Evolutionary conservation across 1,140 invertebrate genomes (phyloP).

Genomic region (Hycleus cichorii): DNA sequence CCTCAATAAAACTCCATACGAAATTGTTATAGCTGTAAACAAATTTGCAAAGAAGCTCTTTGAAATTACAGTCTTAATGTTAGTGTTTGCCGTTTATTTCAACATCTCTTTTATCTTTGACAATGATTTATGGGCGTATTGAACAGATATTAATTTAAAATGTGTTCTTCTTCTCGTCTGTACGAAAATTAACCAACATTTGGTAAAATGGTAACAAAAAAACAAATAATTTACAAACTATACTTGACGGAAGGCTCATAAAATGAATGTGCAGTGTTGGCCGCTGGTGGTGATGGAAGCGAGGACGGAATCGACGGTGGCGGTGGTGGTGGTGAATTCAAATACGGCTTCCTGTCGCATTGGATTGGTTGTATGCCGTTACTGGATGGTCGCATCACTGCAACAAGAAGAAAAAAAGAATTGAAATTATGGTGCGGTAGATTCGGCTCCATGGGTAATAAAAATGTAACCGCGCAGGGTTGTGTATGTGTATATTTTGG

Average conservation of each 20-base stretch:
- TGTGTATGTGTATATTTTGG: slow-evolving; percentile 16
- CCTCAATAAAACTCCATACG: too few relatives aligned
- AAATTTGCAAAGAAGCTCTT: too few relatives aligned
- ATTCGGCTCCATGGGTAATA: not conserved
- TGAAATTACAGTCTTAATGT: too few relatives aligned
- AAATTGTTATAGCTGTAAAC: too few relatives aligned
- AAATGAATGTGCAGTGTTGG: slow-evolving; percentile 37
- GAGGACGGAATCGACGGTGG: slow-evolving; percentile 36
- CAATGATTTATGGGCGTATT: too few relatives aligned
- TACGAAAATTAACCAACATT: too few relatives aligned
- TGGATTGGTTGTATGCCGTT: slow-evolving; percentile 34
- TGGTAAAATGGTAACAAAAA: too few relatives aligned
- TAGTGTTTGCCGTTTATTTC: too few relatives aligned
- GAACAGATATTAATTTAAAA: too few relatives aligned
- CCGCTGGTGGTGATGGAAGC: slow-evolving; percentile 37
- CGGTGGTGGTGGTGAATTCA: slow-evolving; percentile 37
- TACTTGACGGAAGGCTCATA: slow-evolving; percentile 40
- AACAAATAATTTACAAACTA: slow-evolving; percentile 23
- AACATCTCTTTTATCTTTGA: too few relatives aligned
- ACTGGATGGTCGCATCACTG: slow-evolving; percentile 35
- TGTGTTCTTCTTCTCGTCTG: too few relatives aligned
- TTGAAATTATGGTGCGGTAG: not conserved
- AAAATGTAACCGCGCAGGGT: slow-evolving; percentile 2
- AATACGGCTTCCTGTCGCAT: slow-evolving; percentile 40
- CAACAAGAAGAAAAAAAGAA: slow-evolving; percentile 18